phyloP scores from a whole-genome alignment of 2,888 invertebrate species.

The Lysandra coridon region DNA sequence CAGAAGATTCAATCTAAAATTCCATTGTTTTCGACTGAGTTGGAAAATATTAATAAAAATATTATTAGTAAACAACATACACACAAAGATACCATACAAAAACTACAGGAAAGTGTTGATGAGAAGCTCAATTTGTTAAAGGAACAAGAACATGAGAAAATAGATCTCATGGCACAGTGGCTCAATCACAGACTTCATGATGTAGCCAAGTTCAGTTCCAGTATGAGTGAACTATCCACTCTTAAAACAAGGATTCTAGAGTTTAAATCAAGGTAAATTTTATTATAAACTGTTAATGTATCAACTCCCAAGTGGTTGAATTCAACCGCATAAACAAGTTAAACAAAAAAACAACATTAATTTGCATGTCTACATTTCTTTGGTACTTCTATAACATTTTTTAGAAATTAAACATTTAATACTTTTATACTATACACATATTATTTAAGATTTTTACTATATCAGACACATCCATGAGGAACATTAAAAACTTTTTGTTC shows the following conservation, averaged over 20 bases:
- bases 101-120: conserved; percentile 61
- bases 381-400: too few species aligned
- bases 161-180: conserved; percentile 73
- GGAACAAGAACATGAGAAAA: conserved; percentile 68
- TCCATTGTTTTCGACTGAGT: conserved; percentile 55
- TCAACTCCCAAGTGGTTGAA: too few species aligned
- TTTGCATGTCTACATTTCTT: too few species aligned
- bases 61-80: conserved; percentile 46
- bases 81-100: conserved; percentile 53
- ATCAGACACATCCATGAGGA: too few species aligned
- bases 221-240: conserved; percentile 61
- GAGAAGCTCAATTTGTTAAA: conserved; percentile 60
- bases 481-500: too few species aligned
- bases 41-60: conserved; percentile 55
- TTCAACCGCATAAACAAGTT: too few species aligned
- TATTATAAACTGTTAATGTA: background rate
- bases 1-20: conserved; percentile 62
- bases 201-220: conserved; percentile 56
- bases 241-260: conserved; percentile 67
- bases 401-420: too few species aligned
- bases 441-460: too few species aligned
- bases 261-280: conserved; percentile 70
- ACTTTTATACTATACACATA: too few species aligned
- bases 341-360: background rate
- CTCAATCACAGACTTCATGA: conserved; percentile 61